Base-by-base conservation (phyloP, 2,888 invertebrate genomes). In the Omphaloscelis lunosa region DNA sequence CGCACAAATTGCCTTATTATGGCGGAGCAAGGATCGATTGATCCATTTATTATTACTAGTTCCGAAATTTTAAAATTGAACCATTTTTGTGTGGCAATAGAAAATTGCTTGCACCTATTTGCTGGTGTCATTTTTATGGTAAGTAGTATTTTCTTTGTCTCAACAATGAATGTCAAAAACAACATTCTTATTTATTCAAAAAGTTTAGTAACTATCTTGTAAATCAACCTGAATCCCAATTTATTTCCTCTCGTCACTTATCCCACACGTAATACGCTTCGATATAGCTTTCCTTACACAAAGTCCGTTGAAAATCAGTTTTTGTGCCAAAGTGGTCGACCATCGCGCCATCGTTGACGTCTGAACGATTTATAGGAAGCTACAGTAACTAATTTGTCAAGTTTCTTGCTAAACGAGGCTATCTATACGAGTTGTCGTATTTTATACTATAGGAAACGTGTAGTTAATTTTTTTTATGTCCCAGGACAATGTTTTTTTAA, bases 281-380 rank as follows among this genome's bases (percentile, higher is more conserved):
- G 53, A 85, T 81, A 85, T 71, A 83, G 66, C 72, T 81, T 80
- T 85, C 77, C 77, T 81, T 84, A 74, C 75, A 79, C 75, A 83
- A 82, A 82, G 83, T 83, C 80, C 67, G 79, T 77, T 59, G 80
- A 82, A 86, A 85, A 88, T 84, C 80, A 78, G 84, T 87, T 90
- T 89, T 88, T 88, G 87, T 89, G 86, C 84, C 81, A 86, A 89
- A 89, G 86, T 86, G 88, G 86, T 86, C 83, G 76, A 69, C 88
- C 76, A 85, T 85, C 81, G 80, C 79, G 85, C 86, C 84, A 76
- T 71, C 67, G 82, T 83, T 83, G 87, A 88, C 87, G 80, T 81
- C 78, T 88, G 88, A 87, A 86, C 86, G 89, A 90, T 90, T 88
- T 87, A 86, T 88, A 85, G 80, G 75, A 79, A 82, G 70, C 77